Base-by-base conservation (phyloP, 2,113 vertebrate species). In the Numenius arquata region DNA sequence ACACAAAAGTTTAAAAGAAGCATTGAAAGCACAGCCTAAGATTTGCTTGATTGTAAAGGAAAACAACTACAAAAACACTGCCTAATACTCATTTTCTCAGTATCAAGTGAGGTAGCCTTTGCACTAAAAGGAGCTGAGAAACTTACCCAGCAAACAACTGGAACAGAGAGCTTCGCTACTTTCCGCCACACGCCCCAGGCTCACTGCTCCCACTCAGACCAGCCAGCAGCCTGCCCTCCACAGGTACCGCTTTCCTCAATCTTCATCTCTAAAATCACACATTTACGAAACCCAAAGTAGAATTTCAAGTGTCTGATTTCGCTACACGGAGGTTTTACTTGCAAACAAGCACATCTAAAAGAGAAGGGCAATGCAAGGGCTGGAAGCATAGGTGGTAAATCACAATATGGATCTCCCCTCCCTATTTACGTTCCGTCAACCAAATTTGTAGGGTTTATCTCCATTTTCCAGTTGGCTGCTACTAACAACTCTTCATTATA, bases 101-200 rank as follows among this genome's bases (percentile, higher is more conserved):
- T 58, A 62, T 11, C 12, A 52, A 50, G 65, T 63, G 76, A 63
- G 63, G 76, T 48, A 90, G 83, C 93, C 89, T 90, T 95, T 72
- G 83, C 56, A 81, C 80, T 53, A 47, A 89, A 70, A 41, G 38
- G 21, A 58, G 18, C 27, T 79, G 43, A 82, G 48, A 92, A 85
- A 95, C 9, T 45, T 34, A 84, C 1, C 27, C 84, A 56, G 27
- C 72, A 8, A 78, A 45, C 29, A 84, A 61, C 32, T 9, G 26
- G 40, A 86, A 61, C 0, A 27, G 41, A 77, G 71, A 61, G 76
- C 25, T 65, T 63, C 1, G 3, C 80, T 41, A 21, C 26, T 55
- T 71, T 7, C 50, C 12, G 36, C 55, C 38, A 22, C 13, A 3
- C 4, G 2, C 6, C 11, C 27, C 6, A 9, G 0, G 0, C 45